These are phyloP conservation scores for Hyperoplus lanceolatus DNA, from an alignment of 2,797 vertebrate genomes.

Conservation along the genomic window DNA sequence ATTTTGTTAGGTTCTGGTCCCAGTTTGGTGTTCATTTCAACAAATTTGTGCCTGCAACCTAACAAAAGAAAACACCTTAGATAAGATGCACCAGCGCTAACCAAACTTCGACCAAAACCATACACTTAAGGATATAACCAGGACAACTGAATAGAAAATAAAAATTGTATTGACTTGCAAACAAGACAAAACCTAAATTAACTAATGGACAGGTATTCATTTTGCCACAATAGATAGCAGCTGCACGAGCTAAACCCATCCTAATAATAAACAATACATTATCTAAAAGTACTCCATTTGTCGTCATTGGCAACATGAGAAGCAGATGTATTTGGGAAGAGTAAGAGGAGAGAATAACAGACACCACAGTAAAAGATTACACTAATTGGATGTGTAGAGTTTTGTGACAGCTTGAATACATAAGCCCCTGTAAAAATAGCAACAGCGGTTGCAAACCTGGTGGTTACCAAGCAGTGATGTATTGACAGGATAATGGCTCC, in stretches of 20 bases:
- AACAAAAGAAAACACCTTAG: neutral
- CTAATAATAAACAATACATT: neutral
- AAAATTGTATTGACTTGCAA: neutral
- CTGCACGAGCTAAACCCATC: neutral
- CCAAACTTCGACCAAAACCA: neutral
- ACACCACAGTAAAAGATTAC: neutral
- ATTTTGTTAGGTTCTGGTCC: neutral
- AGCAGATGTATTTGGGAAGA: neutral
- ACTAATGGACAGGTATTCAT: neutral
- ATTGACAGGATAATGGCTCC: constrained; percentile 24
- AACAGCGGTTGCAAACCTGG: neutral
- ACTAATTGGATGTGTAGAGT: neutral
- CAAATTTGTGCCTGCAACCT: too few relatives aligned
- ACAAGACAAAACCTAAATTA: neutral
- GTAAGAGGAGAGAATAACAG: neutral
- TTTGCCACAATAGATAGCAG: neutral
- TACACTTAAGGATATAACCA: neutral
- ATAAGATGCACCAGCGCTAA: neutral
- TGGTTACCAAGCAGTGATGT: neutral
- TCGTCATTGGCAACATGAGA: neutral
- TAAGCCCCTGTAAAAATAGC: neutral
- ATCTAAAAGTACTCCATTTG: neutral
- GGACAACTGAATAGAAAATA: neutral
- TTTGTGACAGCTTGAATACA: neutral
- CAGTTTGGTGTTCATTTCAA: neutral